Conservation (phyloP, 2,888 invertebrate species). For the Dryomyza anilis region DNA sequence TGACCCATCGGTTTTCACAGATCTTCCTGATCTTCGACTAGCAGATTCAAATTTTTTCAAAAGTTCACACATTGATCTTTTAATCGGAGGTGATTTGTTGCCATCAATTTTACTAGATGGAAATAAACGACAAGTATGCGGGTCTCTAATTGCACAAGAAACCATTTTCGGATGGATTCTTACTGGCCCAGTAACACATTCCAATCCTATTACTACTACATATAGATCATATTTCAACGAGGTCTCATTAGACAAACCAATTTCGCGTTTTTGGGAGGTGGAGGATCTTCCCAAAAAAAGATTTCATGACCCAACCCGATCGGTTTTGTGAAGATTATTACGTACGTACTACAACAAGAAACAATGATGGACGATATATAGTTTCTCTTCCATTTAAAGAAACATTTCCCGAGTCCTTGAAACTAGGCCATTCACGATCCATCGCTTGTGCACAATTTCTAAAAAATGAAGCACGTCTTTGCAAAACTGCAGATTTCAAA, state of each 20-base stretch:
- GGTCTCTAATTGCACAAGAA: too few species aligned
- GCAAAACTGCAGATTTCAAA: not conserved
- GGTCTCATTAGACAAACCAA: not conserved
- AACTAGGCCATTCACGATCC: not conserved
- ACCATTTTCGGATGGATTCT: too few species aligned
- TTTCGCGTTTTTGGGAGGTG: not conserved
- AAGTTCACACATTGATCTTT: too few species aligned
- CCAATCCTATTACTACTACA: not conserved
- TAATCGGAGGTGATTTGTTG: too few species aligned
- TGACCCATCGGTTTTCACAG: not conserved
- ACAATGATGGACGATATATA: not conserved
- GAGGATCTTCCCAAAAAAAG: not conserved
- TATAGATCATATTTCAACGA: not conserved
- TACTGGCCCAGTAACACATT: too few species aligned
- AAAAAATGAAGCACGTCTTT: not conserved
- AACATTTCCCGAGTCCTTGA: not conserved
- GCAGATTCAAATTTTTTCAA: not conserved
- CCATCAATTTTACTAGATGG: too few species aligned
- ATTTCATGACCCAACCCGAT: not conserved
- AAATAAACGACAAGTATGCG: too few species aligned
- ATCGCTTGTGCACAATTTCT: slow-evolving; percentile 1
- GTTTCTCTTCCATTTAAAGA: not conserved
- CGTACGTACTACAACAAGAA: not conserved
- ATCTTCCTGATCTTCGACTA: not conserved
- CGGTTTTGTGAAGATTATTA: not conserved